Evolutionary conservation across 2,888 invertebrate species (phyloP), one percentile per base, ranked within the genome.

Genomic region (Leucoptera coffeella): DNA sequence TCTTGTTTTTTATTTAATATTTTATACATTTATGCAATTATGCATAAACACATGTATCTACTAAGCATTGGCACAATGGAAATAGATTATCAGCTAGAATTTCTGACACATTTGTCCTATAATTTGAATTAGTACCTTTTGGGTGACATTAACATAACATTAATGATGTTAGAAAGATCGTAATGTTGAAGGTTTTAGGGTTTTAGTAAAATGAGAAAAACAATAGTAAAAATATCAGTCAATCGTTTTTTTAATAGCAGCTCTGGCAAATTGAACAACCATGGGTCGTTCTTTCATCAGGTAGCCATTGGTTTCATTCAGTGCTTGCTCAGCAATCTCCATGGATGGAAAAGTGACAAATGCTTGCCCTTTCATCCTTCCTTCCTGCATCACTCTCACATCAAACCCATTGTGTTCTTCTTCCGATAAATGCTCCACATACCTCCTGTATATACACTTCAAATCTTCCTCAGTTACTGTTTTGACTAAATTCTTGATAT

Each of bases 351-450:
- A 72, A 1, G 89, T 89, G 1, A 95, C 75, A 72, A 95, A 95
- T 1, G 91, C 93, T 58, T 95, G 95, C 0, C 94, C 94, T 56
- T 93, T 95, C 94, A 95, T 94, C 43, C 91, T 75, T 1, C 95
- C 95, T 53, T 91, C 89, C 46, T 89, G 87, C 92, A 95, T 90
- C 9, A 93, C 73, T 38, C 86, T 75, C 4, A 94, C 78, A 50
- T 78, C 76, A 53, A 80, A 75, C 23, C 65, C 64, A 32, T 61
- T 61, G 7, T 58, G 49, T 26, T 72, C 60, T 24, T 64, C 56
- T 30, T 55, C 55, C 12, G 53, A 41, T 27, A 58, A 40, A 22
- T 51, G 44, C 31, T 60, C 45, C 3, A 65, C 47, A 44, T 83
- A 92, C 27, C 82, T 71, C 31, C 77, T 79, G 48, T 82, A 94